A percentile compares a stretch with the other conserved stretches of the same genome.
These are phyloP conservation scores for Babyrousa celebensis DNA, from an alignment of 2,797 vertebrate species.

Conservation along the genomic window DNA sequence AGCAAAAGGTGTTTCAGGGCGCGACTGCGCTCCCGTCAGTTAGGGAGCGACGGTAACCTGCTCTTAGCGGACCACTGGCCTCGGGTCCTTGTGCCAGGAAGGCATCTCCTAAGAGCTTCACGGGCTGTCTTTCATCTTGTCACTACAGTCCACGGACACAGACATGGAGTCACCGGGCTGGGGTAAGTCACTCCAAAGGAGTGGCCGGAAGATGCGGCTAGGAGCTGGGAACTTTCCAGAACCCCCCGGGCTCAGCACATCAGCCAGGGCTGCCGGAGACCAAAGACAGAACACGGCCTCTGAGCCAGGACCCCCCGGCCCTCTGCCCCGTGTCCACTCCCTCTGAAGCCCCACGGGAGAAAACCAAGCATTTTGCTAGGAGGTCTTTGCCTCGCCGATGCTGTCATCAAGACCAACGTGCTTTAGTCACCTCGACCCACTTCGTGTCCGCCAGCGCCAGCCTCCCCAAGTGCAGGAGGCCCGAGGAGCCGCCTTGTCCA, in stretches of 20 bases:
- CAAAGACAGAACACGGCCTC: no score
- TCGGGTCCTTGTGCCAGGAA: accelerated
- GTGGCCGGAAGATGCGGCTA: neutral
- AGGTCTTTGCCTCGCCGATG: neutral
- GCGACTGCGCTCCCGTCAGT: neutral
- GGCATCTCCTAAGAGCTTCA: accelerated
- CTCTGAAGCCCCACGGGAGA: neutral
- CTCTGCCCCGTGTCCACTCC: accelerated
- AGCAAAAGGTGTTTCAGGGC: neutral
- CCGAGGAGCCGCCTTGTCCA: accelerated
- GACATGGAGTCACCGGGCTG: neutral
- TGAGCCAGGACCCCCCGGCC: no score
- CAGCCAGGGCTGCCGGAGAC: no score
- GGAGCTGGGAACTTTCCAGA: neutral
- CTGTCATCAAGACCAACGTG: neutral
- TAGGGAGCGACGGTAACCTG: accelerated
- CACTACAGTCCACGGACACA: no score
- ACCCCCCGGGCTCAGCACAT: accelerated
- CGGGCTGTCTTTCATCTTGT: neutral
- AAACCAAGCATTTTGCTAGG: no score
- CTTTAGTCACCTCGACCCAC: no score
- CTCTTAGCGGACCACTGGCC: accelerated
- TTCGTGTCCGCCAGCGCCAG: neutral
- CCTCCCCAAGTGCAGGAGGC: no score
- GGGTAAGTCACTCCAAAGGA: neutral